These are phyloP conservation scores for Cossypha dichroa DNA, from an alignment of 2,797 vertebrate species.

Conservation along the genomic window DNA sequence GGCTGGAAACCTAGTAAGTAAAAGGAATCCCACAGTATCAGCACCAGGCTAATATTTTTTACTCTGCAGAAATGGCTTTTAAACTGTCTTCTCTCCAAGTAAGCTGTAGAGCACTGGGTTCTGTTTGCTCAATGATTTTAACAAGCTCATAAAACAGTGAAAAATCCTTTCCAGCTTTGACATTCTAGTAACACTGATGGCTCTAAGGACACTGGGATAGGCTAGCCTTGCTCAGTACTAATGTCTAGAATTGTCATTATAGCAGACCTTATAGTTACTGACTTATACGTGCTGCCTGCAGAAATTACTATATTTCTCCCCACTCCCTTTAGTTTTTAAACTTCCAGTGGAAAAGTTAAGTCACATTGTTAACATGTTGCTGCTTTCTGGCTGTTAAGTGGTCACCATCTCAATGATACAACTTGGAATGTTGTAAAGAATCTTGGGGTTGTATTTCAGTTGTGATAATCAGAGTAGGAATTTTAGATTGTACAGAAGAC, in stretches of 20 bases:
- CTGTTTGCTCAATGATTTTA: background rate
- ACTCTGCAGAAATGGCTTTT: background rate
- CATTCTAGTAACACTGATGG: background rate
- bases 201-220: background rate
- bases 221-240: rapidly evolving
- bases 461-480: background rate
- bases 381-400: background rate
- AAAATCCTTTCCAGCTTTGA: background rate
- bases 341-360: background rate
- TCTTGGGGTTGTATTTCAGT: background rate
- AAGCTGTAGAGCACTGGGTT: background rate
- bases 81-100: background rate
- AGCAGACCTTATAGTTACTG: background rate
- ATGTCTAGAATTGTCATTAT: background rate
- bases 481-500: background rate
- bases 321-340: background rate
- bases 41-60: background rate
- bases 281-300: background rate
- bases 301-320: background rate
- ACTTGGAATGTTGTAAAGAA: background rate
- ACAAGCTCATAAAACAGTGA: background rate
- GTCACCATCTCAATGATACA: background rate
- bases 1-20: conserved; percentile 83
- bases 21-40: background rate
- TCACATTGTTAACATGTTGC: background rate